Evolutionary conservation across 1,140 invertebrate species (phyloP), one percentile per base, ranked within the genome.

Genomic region (Oncopeltus fasciatus): DNA sequence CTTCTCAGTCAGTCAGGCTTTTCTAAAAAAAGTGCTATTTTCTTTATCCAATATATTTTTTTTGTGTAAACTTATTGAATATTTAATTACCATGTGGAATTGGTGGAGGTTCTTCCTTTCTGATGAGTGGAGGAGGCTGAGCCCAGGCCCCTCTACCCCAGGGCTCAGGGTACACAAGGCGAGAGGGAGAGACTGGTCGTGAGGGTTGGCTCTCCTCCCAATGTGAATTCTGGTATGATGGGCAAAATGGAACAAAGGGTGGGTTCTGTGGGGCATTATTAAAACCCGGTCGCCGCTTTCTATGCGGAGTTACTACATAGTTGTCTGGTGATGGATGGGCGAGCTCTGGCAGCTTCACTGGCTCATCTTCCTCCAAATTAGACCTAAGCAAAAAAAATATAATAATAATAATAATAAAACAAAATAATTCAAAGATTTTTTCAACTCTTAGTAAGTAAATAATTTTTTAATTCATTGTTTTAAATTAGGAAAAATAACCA

Each of bases 241-340:
- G 83, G 38, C 80, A 79, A 59, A 87, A 88, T 26, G 87, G 85
- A 46, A 88, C 86, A 69, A 90, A 90, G 14, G 87, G 86, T 56
- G 86, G 84, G 74, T 90, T 90, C 69, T 90, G 87, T 9, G 87
- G 87, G 8, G 87, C 83, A 69, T 89, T 90, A 67, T 89, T 86
- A 70, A 90, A 90, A 26, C 88, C 87, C 1, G 87, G 87, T 69
- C 87, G 75, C 72, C 87, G 76, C 74, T 90, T 90, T 65, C 88
- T 73, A 73, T 89, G 87, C 0, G 88, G 88, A 38, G 86, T 90
- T 5, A 90, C 88, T 27, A 89, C 86, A 68, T 89, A 89, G 65
- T 75, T 76, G 63, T 78, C 76, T 21, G 76, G 74, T 9, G 73
- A 65, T 8, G 64, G 71, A 38, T 74, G 71, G 29, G 73, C 72